These are phyloP conservation scores for Lissocephala sabroskyi DNA, from an alignment of 2,888 invertebrate genomes.

Conservation along the genomic window DNA sequence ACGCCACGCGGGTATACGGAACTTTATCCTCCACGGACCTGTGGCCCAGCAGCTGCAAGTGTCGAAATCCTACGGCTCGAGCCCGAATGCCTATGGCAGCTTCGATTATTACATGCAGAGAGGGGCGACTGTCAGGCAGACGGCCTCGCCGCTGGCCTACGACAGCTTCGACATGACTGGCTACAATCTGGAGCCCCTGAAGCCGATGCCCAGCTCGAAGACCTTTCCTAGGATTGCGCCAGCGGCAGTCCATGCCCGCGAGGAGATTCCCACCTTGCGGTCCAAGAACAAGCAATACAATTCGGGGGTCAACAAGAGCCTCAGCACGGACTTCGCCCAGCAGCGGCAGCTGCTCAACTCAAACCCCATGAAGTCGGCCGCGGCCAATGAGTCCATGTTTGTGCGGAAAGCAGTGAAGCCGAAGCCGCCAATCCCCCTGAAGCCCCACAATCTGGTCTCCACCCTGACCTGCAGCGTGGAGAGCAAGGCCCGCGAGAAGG, in stretches of 20 bases:
- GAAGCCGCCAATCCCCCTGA: slow-evolving; percentile 68
- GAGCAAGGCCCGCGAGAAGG: slow-evolving; percentile 44
- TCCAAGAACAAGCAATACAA: slow-evolving; percentile 71
- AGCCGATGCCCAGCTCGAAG: slow-evolving; percentile 63
- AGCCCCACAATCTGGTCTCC: slow-evolving; percentile 65
- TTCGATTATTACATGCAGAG: slow-evolving; percentile 75
- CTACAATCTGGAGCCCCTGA: slow-evolving; percentile 61
- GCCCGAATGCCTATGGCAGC: slow-evolving; percentile 76
- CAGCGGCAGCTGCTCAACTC: slow-evolving; percentile 67
- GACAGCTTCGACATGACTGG: slow-evolving; percentile 73
- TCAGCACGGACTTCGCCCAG: slow-evolving; percentile 72
- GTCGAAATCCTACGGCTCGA: slow-evolving; percentile 78
- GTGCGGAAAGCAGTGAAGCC: slow-evolving; percentile 56
- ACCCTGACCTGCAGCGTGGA: slow-evolving; percentile 54
- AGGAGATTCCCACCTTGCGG: slow-evolving; percentile 69
- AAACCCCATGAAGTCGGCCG: slow-evolving; percentile 43
- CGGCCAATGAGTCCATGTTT: slow-evolving; percentile 41
- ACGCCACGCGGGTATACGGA: slow-evolving; percentile 64
- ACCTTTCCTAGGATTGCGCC: slow-evolving; percentile 66
- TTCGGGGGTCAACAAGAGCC: slow-evolving; percentile 69
- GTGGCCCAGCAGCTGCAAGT: slow-evolving; percentile 70
- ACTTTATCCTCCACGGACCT: slow-evolving; percentile 67
- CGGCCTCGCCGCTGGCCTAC: slow-evolving; percentile 36
- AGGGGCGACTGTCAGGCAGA: slow-evolving; percentile 34
- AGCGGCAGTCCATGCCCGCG: slow-evolving; percentile 26